phyloP scores from a whole-genome alignment of 2,113 vertebrate species.

The Sphyrna mokarran region DNA sequence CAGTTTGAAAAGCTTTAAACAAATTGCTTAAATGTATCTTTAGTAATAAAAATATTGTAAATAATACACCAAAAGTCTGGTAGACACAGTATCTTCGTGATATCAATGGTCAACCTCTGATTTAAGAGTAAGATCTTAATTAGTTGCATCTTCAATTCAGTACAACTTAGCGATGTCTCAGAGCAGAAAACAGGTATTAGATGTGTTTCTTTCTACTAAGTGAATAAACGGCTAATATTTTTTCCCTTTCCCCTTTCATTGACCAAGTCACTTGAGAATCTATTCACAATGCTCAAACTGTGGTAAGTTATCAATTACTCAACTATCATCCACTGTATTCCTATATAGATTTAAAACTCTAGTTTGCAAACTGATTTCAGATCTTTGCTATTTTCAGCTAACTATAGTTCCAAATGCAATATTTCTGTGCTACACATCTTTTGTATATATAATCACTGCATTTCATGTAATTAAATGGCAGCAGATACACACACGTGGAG shows the following conservation, averaged over 20 bases:
- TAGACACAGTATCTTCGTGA: neutral
- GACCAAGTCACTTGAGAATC: neutral
- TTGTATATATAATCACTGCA: neutral
- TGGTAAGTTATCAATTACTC: neutral
- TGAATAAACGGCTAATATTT: neutral
- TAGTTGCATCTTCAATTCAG: neutral
- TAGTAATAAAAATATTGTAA: slow-evolving; percentile 3
- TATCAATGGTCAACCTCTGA: neutral
- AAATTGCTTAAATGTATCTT: neutral
- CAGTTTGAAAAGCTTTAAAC: neutral
- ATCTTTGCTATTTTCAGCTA: neutral
- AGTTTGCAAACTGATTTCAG: neutral
- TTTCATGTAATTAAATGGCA: neutral
- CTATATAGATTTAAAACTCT: neutral
- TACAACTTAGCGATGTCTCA: neutral
- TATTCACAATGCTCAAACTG: neutral
- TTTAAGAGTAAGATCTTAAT: neutral
- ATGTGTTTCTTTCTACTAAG: neutral
- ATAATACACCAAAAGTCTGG: neutral
- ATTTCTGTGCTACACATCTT: too few species aligned
- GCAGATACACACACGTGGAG: neutral
- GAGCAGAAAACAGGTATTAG: neutral
- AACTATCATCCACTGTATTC: neutral
- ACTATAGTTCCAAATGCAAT: neutral
- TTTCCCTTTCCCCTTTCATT: neutral